phyloP scores from a whole-genome alignment of 23 tunicate genomes.

The Styela clava region DNA sequence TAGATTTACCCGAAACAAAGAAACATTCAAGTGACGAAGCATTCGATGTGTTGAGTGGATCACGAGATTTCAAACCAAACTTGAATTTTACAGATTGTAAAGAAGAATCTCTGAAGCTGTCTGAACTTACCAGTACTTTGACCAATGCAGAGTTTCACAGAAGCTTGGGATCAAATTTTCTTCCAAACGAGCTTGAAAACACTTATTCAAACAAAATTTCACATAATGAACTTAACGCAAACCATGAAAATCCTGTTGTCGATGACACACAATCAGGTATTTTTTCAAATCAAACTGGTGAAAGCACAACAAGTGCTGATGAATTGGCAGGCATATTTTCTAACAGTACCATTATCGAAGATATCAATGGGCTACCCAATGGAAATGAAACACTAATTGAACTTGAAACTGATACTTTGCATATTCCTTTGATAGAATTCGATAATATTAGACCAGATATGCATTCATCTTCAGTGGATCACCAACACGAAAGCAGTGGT shows the following conservation, averaged over 20 bases:
- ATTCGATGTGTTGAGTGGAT: background rate
- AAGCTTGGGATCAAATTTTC: too few species aligned
- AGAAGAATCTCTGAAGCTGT: background rate
- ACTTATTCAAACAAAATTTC: background rate
- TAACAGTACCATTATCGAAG: conserved; percentile 6
- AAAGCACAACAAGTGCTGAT: conserved; percentile 31
- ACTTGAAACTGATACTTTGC: background rate
- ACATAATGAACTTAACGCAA: background rate
- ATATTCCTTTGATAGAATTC: background rate
- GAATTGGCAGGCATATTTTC: conserved; percentile 24
- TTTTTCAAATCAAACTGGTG: conserved; percentile 1
- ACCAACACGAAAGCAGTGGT: conserved; percentile 24
- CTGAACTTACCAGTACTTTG: background rate
- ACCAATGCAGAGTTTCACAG: background rate
- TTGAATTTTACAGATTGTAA: background rate
- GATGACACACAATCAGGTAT: background rate
- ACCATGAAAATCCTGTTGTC: background rate
- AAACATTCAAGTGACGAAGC: background rate
- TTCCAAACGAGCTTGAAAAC: too few species aligned
- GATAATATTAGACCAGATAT: background rate
- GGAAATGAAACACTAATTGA: background rate
- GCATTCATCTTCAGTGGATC: background rate
- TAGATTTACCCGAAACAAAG: background rate
- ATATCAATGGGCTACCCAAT: background rate
- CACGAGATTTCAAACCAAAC: background rate